Conservation (phyloP, 2,888 invertebrate species). For the Bombylius major region DNA sequence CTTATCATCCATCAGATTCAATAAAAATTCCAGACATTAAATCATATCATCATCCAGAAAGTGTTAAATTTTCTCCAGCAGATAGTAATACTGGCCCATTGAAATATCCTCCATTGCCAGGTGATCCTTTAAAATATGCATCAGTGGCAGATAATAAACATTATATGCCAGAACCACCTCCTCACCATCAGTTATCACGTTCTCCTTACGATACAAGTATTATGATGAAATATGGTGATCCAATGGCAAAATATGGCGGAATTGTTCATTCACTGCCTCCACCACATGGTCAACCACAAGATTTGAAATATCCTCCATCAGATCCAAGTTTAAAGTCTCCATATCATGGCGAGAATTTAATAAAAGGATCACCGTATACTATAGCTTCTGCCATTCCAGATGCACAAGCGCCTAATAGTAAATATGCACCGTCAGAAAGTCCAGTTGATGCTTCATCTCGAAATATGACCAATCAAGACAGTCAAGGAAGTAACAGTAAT, state of each 20-base stretch:
- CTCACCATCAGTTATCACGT: constrained; percentile 29
- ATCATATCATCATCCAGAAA: constrained; percentile 20
- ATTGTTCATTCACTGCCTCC: constrained; percentile 17
- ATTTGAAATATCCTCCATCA: constrained; percentile 32
- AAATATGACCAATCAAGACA: constrained; percentile 37
- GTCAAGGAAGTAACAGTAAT: constrained; percentile 35
- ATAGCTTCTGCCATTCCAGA: too few species aligned
- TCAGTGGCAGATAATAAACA: constrained; percentile 1
- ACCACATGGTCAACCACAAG: constrained; percentile 29
- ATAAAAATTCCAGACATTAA: constrained; percentile 34
- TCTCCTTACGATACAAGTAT: constrained; percentile 32
- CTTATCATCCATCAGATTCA: constrained; percentile 18
- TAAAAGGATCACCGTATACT: constrained; percentile 31
- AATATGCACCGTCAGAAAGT: constrained; percentile 30
- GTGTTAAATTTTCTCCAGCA: constrained; percentile 16
- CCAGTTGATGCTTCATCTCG: constrained; percentile 35
- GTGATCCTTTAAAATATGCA: constrained; percentile 14
- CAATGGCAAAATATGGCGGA: constrained; percentile 27
- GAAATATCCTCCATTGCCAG: constrained; percentile 8
- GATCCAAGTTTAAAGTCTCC: constrained; percentile 22
- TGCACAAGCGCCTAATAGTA: constrained; percentile 20
- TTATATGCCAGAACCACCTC: constrained; percentile 2
- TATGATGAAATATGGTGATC: constrained; percentile 37
- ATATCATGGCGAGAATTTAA: constrained; percentile 33
- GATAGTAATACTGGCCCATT: neutral